Evolutionary conservation across 2,888 invertebrate genomes (phyloP).

Genomic region (Troglohyphantes excavatus): DNA sequence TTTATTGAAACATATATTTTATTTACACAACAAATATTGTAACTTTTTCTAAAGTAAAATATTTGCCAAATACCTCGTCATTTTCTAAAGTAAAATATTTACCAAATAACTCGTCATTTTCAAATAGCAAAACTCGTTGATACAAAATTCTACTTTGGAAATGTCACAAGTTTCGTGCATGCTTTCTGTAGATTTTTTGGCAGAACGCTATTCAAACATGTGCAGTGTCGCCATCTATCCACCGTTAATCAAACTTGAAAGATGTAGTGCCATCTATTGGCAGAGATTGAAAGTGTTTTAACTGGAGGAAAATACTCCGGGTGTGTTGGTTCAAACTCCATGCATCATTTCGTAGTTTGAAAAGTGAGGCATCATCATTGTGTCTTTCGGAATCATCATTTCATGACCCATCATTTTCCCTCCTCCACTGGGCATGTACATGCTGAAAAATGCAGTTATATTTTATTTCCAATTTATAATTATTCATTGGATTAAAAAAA

Average conservation of each 20-base stretch:
- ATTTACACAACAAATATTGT: no score
- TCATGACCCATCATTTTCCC: slow-evolving; percentile 20
- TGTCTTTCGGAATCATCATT: slow-evolving; percentile 16
- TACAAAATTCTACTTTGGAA: no score
- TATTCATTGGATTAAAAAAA: no score
- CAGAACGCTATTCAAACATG: background rate
- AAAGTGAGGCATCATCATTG: slow-evolving; percentile 46
- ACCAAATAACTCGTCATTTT: no score
- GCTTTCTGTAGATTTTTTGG: background rate
- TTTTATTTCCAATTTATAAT: no score
- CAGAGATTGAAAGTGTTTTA: background rate
- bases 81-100: no score
- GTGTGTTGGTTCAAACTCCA: background rate
- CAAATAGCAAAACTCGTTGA: no score
- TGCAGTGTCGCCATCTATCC: slow-evolving; percentile 16
- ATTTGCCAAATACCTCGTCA: no score
- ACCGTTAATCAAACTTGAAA: background rate
- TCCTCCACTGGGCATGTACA: slow-evolving; percentile 35
- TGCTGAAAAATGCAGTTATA: slow-evolving; percentile 1
- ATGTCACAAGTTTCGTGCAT: no score
- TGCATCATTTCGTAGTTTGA: slow-evolving; percentile 13
- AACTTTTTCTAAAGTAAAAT: no score
- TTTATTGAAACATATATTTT: no score
- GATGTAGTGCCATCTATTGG: slow-evolving; percentile 25
- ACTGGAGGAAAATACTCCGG: background rate